Base-by-base conservation (phyloP, 2,797 vertebrate genomes). In the Anguilla megastoma region DNA sequence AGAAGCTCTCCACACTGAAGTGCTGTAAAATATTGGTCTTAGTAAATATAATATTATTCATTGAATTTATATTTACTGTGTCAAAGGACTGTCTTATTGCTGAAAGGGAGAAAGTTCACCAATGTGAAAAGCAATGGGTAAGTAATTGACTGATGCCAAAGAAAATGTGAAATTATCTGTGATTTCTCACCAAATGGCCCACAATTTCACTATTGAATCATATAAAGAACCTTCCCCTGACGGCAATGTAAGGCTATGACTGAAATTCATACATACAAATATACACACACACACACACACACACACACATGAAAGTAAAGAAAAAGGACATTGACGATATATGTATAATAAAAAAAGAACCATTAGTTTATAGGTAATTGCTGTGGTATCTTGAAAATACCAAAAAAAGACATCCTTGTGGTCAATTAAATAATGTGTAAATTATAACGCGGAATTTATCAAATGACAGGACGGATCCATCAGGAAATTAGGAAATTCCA, bases 31-130 rank as follows among this genome's bases (percentile, higher is more conserved):
- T 89, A 90, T 87, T 33, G 50, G 66, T 89, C 88, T 36, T 74
- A 89, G 90, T 90, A 89, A 91, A 92, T 90, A 92, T 91, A 80
- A 92, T 92, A 93, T 92, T 92, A 94, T 92, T 94, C 92, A 93
- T 90, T 91, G 91, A 91, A 90, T 92, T 91, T 91, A 90, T 88
- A 94, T 92, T 91, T 90, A 88, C 85, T 90, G 92, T 91, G 91
- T 91, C 89, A 91, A 90, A 91, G 88, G 88, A 89, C 90, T 90
- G 88, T 91, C 90, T 88, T 58, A 86, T 58, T 79, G 66, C 90
- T 87, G 88, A 90, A 91, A 91, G 89, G 88, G 86, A 86, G 84
- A 88, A 86, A 88, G 89, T 92, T 90, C 76, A 88, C 90, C 90
- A 90, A 91, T 90, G 89, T 86, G 88, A 80, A 87, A 89, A 87